Evolutionary conservation across 2,888 invertebrate genomes (phyloP), one percentile per base, ranked within the genome.

Genomic region (Anoplius nigerrimus): DNA sequence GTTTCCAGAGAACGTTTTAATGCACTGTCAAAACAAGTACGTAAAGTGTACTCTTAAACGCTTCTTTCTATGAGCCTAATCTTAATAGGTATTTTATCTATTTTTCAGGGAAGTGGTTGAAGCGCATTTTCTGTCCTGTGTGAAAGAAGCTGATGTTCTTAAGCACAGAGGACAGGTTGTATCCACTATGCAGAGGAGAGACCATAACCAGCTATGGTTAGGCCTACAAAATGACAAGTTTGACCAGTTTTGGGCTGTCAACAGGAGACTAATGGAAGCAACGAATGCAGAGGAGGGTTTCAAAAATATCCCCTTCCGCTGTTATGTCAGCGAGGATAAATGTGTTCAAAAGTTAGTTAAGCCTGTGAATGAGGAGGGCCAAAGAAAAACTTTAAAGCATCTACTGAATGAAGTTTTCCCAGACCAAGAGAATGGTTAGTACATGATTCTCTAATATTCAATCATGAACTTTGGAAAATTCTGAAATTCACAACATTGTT

Each of bases 181-280:
- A 81, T 95, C 95, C 27, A 93, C 93, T 72, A 97, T 97, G 97
- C 97, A 97, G 85, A 97, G 97, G 85, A 97, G 97, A 87, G 99
- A 99, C 84, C 98, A 99, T 86, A 97, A 95, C 88, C 97, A 98
- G 84, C 90, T 99, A 15, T 99, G 98, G 98, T 91, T 95, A 56
- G 98, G 98, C 27, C 90, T 99, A 72, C 93, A 95, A 85, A 97
- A 98, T 91, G 98, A 98, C 88, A 98, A 97, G 90, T 99, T 99
- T 90, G 99, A 99, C 89, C 98, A 98, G 89, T 99, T 99, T 89
- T 99, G 99, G 99, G 94, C 97, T 2, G 95, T 99, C 13, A 99
- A 99, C 88, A 92, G 97, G 79, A 94, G 97, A 85, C 90, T 99
- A 62, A 99, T 99, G 98, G 98, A 98, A 86, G 91, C 93, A 0